These are phyloP conservation scores for Acanthosepion esculentum DNA, from an alignment of 2,888 invertebrate genomes.

Conservation along the genomic window DNA sequence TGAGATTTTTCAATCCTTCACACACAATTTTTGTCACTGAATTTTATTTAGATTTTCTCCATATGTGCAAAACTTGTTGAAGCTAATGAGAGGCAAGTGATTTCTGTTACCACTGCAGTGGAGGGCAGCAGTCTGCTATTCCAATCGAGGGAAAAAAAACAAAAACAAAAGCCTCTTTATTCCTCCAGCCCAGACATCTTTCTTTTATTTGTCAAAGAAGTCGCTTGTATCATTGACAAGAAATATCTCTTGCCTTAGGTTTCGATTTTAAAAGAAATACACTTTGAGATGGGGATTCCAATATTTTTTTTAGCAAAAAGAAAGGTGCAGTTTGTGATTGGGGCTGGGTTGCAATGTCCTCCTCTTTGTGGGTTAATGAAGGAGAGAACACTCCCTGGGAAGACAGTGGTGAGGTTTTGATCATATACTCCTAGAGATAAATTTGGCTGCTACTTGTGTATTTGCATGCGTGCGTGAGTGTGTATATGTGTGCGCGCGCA, in stretches of 20 bases:
- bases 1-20: neutral
- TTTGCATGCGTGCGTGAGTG: neutral
- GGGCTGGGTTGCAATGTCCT: neutral
- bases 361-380: neutral
- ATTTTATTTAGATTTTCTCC: neutral
- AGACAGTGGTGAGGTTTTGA: constrained; percentile 15
- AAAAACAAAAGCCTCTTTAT: neutral
- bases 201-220: neutral
- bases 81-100: neutral
- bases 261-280: neutral
- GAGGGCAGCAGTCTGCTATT: neutral
- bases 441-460: neutral
- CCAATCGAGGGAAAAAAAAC: neutral
- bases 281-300: neutral
- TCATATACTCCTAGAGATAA: neutral
- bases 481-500: neutral
- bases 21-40: neutral
- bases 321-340: neutral
- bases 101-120: neutral
- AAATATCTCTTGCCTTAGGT: neutral
- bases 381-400: neutral
- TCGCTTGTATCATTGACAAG: neutral
- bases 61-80: neutral
- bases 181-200: neutral
- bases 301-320: neutral